Conservation (phyloP, 37 sponge, comb jelly and placozoan species). For the Agelas oroides region DNA sequence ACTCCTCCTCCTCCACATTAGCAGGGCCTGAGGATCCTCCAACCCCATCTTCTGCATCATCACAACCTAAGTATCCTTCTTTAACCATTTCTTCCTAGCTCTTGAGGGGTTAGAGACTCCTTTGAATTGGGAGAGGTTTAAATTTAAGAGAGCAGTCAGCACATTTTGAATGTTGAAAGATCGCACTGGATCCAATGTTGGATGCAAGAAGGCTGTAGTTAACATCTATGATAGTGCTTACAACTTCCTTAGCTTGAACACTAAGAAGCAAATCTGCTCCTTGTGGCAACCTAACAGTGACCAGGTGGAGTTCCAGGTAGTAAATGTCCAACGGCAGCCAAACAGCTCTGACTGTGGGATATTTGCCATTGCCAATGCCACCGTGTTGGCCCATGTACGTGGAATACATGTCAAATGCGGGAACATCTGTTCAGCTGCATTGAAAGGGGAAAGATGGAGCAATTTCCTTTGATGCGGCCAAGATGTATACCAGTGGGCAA, state of each 20-base stretch:
- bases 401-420: too few relatives aligned
- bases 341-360: not conserved
- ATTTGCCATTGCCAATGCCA: not conserved
- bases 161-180: not conserved
- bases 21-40: too few relatives aligned
- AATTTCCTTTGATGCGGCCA: not conserved
- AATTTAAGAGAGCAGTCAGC: not conserved
- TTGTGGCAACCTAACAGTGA: not conserved
- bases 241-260: not conserved
- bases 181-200: constrained; percentile 3
- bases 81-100: too few relatives aligned
- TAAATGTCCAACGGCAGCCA: not conserved
- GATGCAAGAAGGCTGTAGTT: not conserved
- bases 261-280: not conserved
- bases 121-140: not conserved
- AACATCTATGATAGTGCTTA: not conserved
- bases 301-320: not conserved
- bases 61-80: too few relatives aligned
- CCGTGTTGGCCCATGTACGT: not conserved
- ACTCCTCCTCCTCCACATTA: too few relatives aligned
- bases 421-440: not conserved
- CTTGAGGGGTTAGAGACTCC: not conserved
- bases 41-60: too few relatives aligned
- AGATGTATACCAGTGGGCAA: not conserved
- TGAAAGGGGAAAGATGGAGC: not conserved